A percentile compares a stretch with the other conserved stretches of the same genome.
phyloP scores from a whole-genome alignment of 2,888 invertebrate genomes.

The Caenorhabditis angaria region DNA sequence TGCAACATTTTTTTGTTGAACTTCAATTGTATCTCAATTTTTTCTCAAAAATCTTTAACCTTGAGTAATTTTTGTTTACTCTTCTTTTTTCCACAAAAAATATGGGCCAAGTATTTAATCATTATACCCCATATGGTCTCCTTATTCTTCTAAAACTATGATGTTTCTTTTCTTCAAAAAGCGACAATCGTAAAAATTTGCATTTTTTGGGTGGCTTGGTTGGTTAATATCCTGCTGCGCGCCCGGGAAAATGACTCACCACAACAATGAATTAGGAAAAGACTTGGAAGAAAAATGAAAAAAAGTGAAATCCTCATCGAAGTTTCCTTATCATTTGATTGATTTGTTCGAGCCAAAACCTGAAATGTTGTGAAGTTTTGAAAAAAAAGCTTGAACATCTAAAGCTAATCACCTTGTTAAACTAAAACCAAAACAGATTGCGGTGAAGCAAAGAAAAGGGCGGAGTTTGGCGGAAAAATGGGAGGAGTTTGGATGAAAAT shows the following conservation, averaged over 20 bases:
- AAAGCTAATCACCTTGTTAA: no score
- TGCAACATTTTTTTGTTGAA: not conserved
- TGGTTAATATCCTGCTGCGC: not conserved
- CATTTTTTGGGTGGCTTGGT: not conserved
- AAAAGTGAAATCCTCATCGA: constrained; percentile 2
- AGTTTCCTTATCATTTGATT: not conserved
- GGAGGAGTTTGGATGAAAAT: not conserved
- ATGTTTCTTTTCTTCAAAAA: no score
- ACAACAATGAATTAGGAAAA: not conserved
- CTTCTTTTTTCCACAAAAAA: not conserved
- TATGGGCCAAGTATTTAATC: not conserved
- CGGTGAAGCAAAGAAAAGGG: not conserved
- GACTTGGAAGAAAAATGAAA: not conserved
- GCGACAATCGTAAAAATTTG: not conserved
- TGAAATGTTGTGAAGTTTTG: not conserved
- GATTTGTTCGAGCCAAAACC: not conserved
- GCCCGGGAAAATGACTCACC: not conserved
- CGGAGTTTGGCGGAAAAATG: constrained; percentile 7
- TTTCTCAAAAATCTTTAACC: not conserved
- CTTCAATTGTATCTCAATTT: no score
- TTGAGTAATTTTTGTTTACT: not conserved
- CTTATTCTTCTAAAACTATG: no score
- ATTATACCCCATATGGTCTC: no score
- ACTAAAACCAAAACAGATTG: no score
- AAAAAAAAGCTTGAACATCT: not conserved